Base-by-base conservation (phyloP, 2,888 invertebrate genomes). In the Cacoxenus indagator region DNA sequence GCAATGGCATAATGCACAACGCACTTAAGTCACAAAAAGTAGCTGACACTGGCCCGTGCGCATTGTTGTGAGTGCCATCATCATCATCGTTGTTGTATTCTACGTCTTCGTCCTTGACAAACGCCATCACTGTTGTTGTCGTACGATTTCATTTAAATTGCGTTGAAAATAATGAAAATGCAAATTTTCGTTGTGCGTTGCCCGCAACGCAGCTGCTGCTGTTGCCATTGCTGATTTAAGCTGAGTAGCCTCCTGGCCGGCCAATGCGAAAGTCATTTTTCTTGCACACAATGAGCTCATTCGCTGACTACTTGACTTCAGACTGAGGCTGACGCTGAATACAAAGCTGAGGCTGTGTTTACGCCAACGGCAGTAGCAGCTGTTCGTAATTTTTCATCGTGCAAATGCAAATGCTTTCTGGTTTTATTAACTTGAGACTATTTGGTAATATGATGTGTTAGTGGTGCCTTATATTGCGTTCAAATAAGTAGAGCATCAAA, bases 131-230 rank as follows among this genome's bases (percentile, higher is more conserved):
- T n/a, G 31, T 31, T 70, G 71, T 71, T 71, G 31, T 69, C 73
- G 71, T 70, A 62, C 64, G 65, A 70, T 72, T 75, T 67, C 71
- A 72, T 74, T 78, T 62, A 73, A 78, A 78, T 79, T 79, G 80
- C 79, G 80, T 74, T 73, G 70, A 79, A 78, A 73, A 74, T 78
- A 79, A 78, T 79, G 80, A 76, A 78, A 76, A 78, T 78, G 80
- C 76, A 79, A 78, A 78, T 78, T 74, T 61, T 61, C 17, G 4
- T 48, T 61, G 43, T 59, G n/a, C 59, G 59, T 31, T 31, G 14
- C 59, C 5, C 27, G n/a, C 31, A 31, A 31, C 61, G 22, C 61
- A 61, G 43, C 61, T 37, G 45, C 64, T 57, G 17, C 27, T 31
- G 27, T 48, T 17, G 31, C 37, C 19, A 14, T 29, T 65, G 17